Conservation (phyloP, 2,113 vertebrate species). For the Notiomystis cincta region DNA sequence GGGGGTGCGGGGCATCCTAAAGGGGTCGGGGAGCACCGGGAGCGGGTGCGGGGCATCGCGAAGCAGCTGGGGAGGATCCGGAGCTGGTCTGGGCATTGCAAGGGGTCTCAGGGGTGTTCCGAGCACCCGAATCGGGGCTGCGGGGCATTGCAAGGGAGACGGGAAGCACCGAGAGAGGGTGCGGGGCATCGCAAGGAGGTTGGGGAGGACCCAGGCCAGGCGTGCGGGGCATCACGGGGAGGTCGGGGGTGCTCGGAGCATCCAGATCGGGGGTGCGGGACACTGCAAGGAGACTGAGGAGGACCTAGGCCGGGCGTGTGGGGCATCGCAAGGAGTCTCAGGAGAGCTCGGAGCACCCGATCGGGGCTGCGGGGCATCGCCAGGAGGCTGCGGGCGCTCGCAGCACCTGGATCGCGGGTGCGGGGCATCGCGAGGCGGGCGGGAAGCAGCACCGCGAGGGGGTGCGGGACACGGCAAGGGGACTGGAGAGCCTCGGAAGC, state of each 20-base stretch:
- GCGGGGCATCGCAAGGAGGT: background rate
- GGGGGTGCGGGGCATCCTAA: background rate
- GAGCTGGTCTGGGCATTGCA: too few species aligned
- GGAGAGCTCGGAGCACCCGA: background rate
- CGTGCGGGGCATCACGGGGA: background rate
- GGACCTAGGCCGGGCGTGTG: background rate
- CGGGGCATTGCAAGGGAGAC: rapidly evolving
- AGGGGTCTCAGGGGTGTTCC: background rate
- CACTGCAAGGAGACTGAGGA: background rate
- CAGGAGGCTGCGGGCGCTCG: background rate
- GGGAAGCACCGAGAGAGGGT: background rate
- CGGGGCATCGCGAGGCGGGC: rapidly evolving
- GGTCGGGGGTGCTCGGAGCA: background rate
- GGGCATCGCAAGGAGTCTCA: too few species aligned
- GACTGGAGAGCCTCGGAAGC: too few species aligned
- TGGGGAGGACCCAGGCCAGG: background rate
- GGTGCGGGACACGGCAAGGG: too few species aligned
- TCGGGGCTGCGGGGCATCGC: background rate
- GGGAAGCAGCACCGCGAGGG: background rate
- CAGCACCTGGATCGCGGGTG: background rate
- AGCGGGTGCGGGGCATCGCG: background rate
- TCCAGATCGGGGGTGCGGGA: background rate
- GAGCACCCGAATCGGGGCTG: background rate
- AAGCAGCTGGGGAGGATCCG: rapidly evolving
- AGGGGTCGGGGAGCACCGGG: background rate